A percentile compares a stretch with the other conserved stretches of the same genome.
phyloP scores from a whole-genome alignment of 2,797 vertebrate genomes.

The Megalops cyprinoides region DNA sequence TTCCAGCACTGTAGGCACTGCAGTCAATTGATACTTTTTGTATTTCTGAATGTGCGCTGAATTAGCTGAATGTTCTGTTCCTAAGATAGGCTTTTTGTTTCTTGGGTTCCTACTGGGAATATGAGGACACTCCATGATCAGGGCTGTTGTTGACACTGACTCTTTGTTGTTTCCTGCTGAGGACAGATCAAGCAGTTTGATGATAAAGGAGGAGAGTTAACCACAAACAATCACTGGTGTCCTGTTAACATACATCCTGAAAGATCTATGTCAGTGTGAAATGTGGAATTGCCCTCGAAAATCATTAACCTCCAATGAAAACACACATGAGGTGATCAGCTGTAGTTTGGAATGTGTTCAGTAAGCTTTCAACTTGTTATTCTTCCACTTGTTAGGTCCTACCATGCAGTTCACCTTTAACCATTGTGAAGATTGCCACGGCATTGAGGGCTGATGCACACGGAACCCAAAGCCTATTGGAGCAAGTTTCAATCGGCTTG shows the following conservation, averaged over 20 bases:
- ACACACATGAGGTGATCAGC: slow-evolving; percentile 32
- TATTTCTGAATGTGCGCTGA: too few species aligned
- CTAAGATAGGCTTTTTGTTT: too few species aligned
- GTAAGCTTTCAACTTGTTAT: neutral
- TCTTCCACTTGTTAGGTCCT: neutral
- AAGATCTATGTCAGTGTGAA: slow-evolving; percentile 30
- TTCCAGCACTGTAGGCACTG: too few species aligned
- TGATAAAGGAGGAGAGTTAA: neutral
- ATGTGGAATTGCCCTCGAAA: slow-evolving; percentile 36
- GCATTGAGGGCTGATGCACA: neutral
- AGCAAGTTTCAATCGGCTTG: neutral
- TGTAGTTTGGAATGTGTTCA: neutral
- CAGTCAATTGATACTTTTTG: too few species aligned
- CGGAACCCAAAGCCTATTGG: neutral
- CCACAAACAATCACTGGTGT: slow-evolving; percentile 28
- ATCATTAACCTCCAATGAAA: slow-evolving; percentile 58
- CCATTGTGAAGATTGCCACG: neutral
- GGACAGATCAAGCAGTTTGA: too few species aligned
- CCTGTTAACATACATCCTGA: slow-evolving; percentile 12
- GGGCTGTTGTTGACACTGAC: too few species aligned
- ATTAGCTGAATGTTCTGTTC: too few species aligned
- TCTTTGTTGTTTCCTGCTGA: neutral
- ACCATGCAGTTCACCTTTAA: neutral
- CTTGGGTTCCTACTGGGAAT: too few species aligned
- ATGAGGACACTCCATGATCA: too few species aligned